Percentiles rank a stretch among this genome's conserved stretches.
Conservation (phyloP, 2,797 vertebrate species). For the Sebastiscus tertius region DNA sequence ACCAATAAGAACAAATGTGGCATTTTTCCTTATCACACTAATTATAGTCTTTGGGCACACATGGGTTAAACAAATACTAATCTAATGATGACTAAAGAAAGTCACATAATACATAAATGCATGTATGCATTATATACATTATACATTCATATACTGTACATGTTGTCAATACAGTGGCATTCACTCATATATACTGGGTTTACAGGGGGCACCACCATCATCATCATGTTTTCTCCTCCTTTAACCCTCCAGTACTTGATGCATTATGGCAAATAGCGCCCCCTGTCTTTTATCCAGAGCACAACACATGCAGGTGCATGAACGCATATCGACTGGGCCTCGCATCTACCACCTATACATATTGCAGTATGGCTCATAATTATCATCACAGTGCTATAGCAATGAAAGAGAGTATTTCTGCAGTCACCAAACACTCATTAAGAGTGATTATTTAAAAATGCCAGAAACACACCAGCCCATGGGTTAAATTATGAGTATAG, state of each 20-base stretch:
- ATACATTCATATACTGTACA: background rate
- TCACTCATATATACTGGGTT: background rate
- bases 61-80: background rate
- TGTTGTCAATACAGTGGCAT: background rate
- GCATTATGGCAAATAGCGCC: constrained; percentile 56
- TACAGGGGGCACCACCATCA: background rate
- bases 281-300: constrained; percentile 46
- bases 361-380: background rate
- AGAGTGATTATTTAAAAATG: background rate
- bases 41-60: background rate
- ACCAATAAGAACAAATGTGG: too few species aligned
- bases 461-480: background rate
- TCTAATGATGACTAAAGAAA: background rate
- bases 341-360: background rate
- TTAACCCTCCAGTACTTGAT: background rate
- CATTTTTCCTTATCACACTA: too few species aligned
- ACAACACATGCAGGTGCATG: constrained; percentile 41
- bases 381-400: rapidly evolving
- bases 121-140: background rate
- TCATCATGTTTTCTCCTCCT: background rate
- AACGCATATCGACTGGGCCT: constrained; percentile 37
- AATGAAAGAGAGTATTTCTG: background rate
- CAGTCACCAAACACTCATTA: background rate
- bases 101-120: background rate
- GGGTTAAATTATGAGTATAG: background rate